These are phyloP conservation scores for Thunnus thynnus DNA, from an alignment of 2,113 vertebrate genomes.

Conservation along the genomic window DNA sequence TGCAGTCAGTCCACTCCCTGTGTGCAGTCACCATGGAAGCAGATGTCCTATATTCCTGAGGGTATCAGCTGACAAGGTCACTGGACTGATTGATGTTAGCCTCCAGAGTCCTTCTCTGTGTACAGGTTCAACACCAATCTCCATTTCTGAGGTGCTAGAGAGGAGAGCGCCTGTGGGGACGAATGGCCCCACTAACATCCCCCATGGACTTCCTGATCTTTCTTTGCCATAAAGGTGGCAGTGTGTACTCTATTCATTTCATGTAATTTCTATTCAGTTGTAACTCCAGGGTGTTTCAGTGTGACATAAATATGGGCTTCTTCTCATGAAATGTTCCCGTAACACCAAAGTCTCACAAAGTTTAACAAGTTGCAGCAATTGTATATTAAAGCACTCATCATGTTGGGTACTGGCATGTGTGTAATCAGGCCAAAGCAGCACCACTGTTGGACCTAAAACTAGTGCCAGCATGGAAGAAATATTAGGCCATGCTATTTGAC, in stretches of 20 bases:
- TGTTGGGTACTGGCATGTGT: neutral
- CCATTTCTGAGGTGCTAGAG: conserved; percentile 65
- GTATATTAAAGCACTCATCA: conserved; percentile 8
- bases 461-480: conserved; percentile 1
- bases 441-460: neutral
- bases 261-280: conserved; percentile 16
- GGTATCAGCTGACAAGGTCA: conserved; percentile 79
- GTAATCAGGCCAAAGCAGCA: conserved; percentile 10
- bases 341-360: conserved; percentile 17
- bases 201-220: conserved; percentile 50
- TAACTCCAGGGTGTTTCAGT: conserved; percentile 13
- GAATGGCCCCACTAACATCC: conserved; percentile 39
- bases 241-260: conserved; percentile 16
- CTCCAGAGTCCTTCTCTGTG: conserved; percentile 64
- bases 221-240: conserved; percentile 42
- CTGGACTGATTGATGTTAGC: conserved; percentile 78
- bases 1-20: conserved; percentile 42
- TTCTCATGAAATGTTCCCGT: neutral
- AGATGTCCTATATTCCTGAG: conserved; percentile 71
- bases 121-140: conserved; percentile 76
- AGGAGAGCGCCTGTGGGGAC: conserved; percentile 58
- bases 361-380: neutral
- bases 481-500: neutral
- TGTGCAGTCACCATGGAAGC: conserved; percentile 67
- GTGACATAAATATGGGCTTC: conserved; percentile 37